Percentiles rank a stretch among this genome's conserved stretches.
phyloP scores from a whole-genome alignment of 1,140 invertebrate species.

The Batillaria attramentaria region DNA sequence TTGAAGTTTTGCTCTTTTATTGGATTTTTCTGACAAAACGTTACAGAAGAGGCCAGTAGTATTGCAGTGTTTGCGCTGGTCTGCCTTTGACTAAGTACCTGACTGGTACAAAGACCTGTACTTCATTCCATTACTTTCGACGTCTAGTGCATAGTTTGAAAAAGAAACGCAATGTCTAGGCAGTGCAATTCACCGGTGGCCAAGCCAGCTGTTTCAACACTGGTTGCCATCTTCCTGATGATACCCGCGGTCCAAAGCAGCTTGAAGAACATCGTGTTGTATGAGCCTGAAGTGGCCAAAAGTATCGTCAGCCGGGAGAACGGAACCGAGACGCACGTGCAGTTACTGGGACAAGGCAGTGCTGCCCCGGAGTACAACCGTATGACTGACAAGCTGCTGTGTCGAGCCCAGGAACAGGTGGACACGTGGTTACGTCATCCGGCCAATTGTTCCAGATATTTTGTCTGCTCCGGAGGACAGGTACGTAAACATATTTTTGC shows the following conservation, averaged over 20 bases:
- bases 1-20: too few species aligned
- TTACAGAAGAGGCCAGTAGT: too few species aligned
- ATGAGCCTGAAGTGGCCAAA: not conserved
- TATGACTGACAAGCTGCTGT: not conserved
- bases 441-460: slow-evolving; percentile 29
- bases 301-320: not conserved
- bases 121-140: too few species aligned
- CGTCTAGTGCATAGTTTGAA: too few species aligned
- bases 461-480: slow-evolving; percentile 24
- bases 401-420: not conserved
- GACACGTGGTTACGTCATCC: slow-evolving; percentile 24
- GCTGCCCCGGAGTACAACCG: not conserved
- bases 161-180: too few species aligned
- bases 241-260: not conserved
- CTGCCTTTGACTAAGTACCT: too few species aligned
- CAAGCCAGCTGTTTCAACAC: not conserved
- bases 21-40: too few species aligned
- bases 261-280: not conserved
- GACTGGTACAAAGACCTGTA: too few species aligned
- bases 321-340: not conserved
- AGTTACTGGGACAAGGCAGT: not conserved
- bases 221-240: not conserved
- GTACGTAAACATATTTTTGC: slow-evolving; percentile 8
- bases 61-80: too few species aligned
- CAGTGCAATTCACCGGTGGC: too few species aligned